A percentile compares a stretch with the other conserved stretches of the same genome.
Evolutionary conservation across 2,888 invertebrate species (phyloP).

Genomic region (Agonum fuliginosum): DNA sequence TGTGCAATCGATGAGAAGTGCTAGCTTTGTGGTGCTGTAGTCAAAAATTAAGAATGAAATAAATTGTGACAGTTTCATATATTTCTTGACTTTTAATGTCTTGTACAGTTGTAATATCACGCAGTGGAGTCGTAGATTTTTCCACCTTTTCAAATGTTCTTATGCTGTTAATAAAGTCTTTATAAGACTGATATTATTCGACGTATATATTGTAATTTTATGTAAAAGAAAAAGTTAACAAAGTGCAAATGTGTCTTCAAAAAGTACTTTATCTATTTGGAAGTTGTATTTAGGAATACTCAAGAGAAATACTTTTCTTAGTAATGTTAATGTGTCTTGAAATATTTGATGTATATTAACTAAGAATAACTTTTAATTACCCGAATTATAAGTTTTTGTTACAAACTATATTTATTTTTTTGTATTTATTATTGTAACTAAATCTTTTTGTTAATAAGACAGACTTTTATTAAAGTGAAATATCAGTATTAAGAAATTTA

Average conservation of each 20-base stretch:
- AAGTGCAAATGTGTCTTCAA: constrained; percentile 9
- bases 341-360: constrained; percentile 20
- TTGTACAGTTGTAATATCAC: neutral
- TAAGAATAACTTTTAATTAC: constrained; percentile 33
- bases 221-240: neutral
- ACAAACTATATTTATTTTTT: constrained; percentile 56
- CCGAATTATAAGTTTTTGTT: constrained; percentile 51
- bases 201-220: constrained; percentile 36
- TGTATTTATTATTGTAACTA: constrained; percentile 58
- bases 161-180: constrained; percentile 25
- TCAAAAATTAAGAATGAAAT: neutral
- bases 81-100: neutral
- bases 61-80: too few species aligned
- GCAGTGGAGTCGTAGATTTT: neutral
- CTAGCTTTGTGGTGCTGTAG: neutral
- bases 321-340: constrained; percentile 2
- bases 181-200: constrained; percentile 43
- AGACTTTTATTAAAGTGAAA: constrained; percentile 52
- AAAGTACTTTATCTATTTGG: constrained; percentile 10
- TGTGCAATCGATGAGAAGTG: neutral
- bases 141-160: neutral
- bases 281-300: constrained; percentile 18
- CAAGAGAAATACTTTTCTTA: neutral
- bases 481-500: constrained; percentile 56
- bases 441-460: constrained; percentile 53